Base-by-base conservation (phyloP, 2,888 invertebrate species). In the Nomada fabriciana region DNA sequence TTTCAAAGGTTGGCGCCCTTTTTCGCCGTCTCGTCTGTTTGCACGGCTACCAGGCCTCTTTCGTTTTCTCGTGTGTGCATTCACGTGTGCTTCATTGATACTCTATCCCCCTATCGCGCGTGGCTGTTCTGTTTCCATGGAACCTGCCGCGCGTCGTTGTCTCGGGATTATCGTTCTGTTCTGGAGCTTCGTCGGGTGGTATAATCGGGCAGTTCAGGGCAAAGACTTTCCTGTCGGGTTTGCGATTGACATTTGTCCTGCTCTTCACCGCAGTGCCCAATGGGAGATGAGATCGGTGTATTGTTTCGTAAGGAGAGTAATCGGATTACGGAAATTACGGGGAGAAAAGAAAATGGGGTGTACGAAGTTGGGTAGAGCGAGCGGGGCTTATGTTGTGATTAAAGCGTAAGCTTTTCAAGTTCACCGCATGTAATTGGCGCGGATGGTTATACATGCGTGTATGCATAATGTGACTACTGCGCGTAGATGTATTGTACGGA, bases 1-100 rank as follows among this genome's bases (percentile, higher is more conserved):
- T 83, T 84, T 84, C 76, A 78, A 87, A 84, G 86, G 84, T 87
- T 86, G 79, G 77, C 84, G 82, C 83, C 86, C 82, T 84, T 87
- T 80, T 84, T 88, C 87, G 86, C 84, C 72, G 76, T 76, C 76
- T 82, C 80, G 65, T 82, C 80, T 85, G 85, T 84, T 85, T 85
- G 80, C 84, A 70, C 76, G 75, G 50, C 72, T 57, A 67, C 68
- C 80, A 69, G 70, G 71, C 76, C 80, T 80, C 80, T 78, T 80
- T 86, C 63, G 69, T 76, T 79, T 78, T n/a, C 82, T 63, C 80
- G 77, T 72, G 67, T 77, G 77, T 73, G 80, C 78, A 76, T 78
- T 80, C 84, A 50, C 64, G 70, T 74, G 75, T 76, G 60, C 77
- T 55, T 85, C 82, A 87, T 87, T 87, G 87, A 85, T 80, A 83